Base-by-base conservation (phyloP, 2,888 invertebrate species). In the Meandrusa payeni region DNA sequence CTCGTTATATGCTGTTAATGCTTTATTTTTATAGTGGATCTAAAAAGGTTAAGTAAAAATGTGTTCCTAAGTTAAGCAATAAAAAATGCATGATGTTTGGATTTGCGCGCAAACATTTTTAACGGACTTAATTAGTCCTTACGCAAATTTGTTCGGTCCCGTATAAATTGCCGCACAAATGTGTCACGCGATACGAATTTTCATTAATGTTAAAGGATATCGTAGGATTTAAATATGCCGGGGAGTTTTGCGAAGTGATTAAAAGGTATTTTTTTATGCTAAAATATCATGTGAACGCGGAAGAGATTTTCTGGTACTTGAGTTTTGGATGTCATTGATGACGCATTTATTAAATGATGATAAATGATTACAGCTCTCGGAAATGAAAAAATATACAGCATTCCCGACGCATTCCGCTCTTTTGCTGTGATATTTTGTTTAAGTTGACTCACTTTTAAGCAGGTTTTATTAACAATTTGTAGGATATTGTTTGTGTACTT, bases 101-200 rank as follows among this genome's bases (percentile, higher is more conserved):
- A 31, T 27, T 44, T 7, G 19, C 7, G 9, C 4, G 39, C 23
- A 34, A 45, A 34, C 28, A 29, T 28, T 39, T 28, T 33, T 23
- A 39, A 28, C 33, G 12, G 32, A 40, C 34, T 40, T 19, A 45
- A 39, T 45, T 33, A 34, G 44, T 13, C 23, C 32, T 44, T 44
- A 27, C 39, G 33, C 33, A 44, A 44, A 44, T 44, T 44, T 44
- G 28, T 28, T 27, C 28, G 22, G 27, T 13, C 11, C 33, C 27
- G 22, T 32, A 28, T 39, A 44, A 44, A 44, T 39, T 39, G 32
- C 33, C 33, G 27, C 39, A 39, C 44, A 44, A 39, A 33, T 39
- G 38, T 32, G 44, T 28, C 33, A 33, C 33, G 44, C 33, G 22
- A 33, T 33, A 23, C 33, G 38, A 44, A 33, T 44, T 38, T 44